Evolutionary conservation across 2,888 invertebrate genomes (phyloP).

Genomic region (Euplagia quadripunctaria): DNA sequence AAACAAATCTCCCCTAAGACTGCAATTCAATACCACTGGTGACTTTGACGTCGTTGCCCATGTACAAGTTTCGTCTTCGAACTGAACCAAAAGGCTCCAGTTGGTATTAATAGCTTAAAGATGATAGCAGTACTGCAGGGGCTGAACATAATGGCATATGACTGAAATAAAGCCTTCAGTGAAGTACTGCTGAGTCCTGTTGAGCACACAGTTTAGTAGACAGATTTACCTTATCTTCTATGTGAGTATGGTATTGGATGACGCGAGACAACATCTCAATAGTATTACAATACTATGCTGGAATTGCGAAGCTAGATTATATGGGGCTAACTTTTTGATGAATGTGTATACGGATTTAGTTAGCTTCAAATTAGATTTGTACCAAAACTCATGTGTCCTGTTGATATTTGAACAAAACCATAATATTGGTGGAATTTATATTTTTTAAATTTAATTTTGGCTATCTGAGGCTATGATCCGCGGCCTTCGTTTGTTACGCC

Average conservation of each 20-base stretch:
- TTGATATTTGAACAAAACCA: conserved; percentile 4
- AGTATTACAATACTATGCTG: too few relatives aligned
- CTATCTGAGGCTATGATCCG: conserved; percentile 64
- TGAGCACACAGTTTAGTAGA: too few relatives aligned
- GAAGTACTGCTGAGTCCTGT: background rate
- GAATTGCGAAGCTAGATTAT: background rate
- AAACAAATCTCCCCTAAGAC: background rate
- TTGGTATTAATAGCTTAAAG: background rate
- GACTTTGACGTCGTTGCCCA: background rate
- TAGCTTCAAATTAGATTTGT: background rate
- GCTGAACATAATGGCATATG: background rate
- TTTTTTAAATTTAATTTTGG: conserved; percentile 58
- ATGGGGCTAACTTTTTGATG: background rate
- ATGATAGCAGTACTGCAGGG: background rate
- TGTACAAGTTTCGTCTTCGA: too few relatives aligned
- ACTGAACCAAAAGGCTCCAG: too few relatives aligned
- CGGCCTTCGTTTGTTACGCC: conserved; percentile 71
- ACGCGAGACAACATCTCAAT: background rate
- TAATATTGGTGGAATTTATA: conserved; percentile 22
- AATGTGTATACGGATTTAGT: background rate
- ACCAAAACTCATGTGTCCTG: background rate
- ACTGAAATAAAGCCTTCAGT: background rate
- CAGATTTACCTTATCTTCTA: too few relatives aligned
- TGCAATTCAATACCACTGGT: background rate
- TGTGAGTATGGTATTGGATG: too few relatives aligned